A percentile compares a stretch with the other conserved stretches of the same genome.
These are phyloP conservation scores for Coecobrya sp. DNA, from an alignment of 2,888 invertebrate species.

Conservation along the genomic window DNA sequence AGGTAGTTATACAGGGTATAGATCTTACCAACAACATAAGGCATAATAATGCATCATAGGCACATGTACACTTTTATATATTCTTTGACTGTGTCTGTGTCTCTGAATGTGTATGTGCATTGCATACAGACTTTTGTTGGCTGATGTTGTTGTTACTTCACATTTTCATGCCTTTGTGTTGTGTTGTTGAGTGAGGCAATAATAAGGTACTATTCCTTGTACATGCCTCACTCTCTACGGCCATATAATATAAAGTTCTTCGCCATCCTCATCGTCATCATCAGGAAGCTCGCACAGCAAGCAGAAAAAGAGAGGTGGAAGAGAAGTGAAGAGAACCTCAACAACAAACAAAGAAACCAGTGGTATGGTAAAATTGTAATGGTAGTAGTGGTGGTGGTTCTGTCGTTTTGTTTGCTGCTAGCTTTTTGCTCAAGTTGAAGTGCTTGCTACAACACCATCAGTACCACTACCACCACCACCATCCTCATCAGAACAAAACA, in stretches of 20 bases:
- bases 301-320: not conserved
- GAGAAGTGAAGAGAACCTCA: conserved; percentile 75
- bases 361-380: conserved; percentile 72
- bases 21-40: too few relatives aligned
- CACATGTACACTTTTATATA: conserved; percentile 53
- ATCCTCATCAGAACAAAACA: not conserved
- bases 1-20: not conserved
- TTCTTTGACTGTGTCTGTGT: not conserved
- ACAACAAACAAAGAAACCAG: conserved; percentile 82
- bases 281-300: conserved; percentile 73
- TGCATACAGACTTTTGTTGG: conserved; percentile 51
- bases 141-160: conserved; percentile 68
- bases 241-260: conserved; percentile 23
- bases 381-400: conserved; percentile 15
- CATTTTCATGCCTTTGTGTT: conserved; percentile 61
- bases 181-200: conserved; percentile 61
- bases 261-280: conserved; percentile 49
- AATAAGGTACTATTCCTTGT: conserved; percentile 37
- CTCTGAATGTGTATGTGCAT: conserved; percentile 4
- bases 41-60: not conserved
- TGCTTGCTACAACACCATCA: not conserved
- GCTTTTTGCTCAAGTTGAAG: conserved; percentile 48
- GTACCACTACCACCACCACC: not conserved
- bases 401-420: conserved; percentile 15
- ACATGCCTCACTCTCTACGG: not conserved